These are phyloP conservation scores for Poicephalus meyeri DNA, from an alignment of 2,113 vertebrate species.

Conservation along the genomic window DNA sequence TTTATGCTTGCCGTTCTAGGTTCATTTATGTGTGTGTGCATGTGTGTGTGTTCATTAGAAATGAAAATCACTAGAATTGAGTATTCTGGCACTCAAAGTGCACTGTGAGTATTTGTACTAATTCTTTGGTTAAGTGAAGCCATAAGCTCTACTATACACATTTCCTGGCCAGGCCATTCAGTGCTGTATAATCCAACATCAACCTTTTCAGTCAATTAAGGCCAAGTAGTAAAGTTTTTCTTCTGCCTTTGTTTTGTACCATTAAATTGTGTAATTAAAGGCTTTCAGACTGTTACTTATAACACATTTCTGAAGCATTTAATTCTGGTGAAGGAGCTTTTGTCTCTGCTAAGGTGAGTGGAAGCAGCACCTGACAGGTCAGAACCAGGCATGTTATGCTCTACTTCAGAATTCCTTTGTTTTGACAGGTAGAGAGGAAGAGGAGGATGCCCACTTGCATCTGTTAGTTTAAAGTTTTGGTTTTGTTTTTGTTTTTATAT, in stretches of 20 bases:
- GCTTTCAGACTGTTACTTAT: background rate
- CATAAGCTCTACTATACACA: background rate
- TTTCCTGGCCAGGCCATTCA: background rate
- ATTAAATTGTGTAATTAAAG: background rate
- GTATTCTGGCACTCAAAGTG: conserved; percentile 24
- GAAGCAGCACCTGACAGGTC: background rate
- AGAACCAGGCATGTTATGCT: background rate
- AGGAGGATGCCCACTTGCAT: background rate
- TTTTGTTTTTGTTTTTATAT: background rate
- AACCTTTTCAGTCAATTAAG: background rate
- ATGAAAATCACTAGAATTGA: conserved; percentile 30
- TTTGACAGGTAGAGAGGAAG: background rate
- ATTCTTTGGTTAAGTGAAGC: conserved; percentile 21
- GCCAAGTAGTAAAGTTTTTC: background rate
- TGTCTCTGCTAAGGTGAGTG: background rate
- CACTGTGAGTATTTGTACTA: background rate
- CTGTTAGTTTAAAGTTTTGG: background rate
- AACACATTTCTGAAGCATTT: background rate
- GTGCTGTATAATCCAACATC: background rate
- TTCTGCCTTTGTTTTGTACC: background rate
- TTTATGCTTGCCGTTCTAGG: conserved; percentile 40
- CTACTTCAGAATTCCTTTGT: background rate
- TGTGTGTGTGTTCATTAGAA: conserved; percentile 53
- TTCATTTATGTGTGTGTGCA: conserved; percentile 33
- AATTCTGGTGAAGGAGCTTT: background rate